Base-by-base conservation (phyloP, 2,888 invertebrate genomes). In the Timandra comae region DNA sequence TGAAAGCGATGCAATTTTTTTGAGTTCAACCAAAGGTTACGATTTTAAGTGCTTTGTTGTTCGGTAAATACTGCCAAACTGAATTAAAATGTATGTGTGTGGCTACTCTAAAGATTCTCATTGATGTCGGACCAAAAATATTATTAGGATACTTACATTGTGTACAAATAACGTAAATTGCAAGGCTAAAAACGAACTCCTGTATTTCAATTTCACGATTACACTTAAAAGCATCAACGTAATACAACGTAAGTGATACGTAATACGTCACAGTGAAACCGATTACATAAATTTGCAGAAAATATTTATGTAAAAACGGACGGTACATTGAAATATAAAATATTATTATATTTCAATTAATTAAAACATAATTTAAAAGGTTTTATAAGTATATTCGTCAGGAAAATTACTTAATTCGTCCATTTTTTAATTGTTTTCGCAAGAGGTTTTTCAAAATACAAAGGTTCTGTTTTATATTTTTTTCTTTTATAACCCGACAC, bases 71-170 rank as follows among this genome's bases (percentile, higher is more conserved):
- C n/a, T n/a, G n/a, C n/a, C n/a, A n/a, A n/a, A n/a, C n/a, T n/a
- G n/a, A n/a, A n/a, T n/a, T n/a, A n/a, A n/a, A n/a, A n/a, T n/a
- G n/a, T n/a, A n/a, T n/a, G n/a, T n/a, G n/a, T n/a, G n/a, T n/a
- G n/a, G n/a, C n/a, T n/a, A n/a, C n/a, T n/a, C n/a, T n/a, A n/a
- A n/a, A n/a, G n/a, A n/a, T n/a, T n/a, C n/a, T n/a, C n/a, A n/a
- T n/a, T n/a, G n/a, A n/a, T n/a, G n/a, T n/a, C n/a, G n/a, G n/a
- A n/a, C n/a, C n/a, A n/a, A n/a, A n/a, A n/a, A n/a, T n/a, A n/a
- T n/a, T n/a, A 16, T 3, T 16, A 16, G 12, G 7, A 12, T 24
- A 43, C 51, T 34, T 41, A 64, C 64, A 33, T 46, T 65, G 66
- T 2, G 45, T 40, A 27, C 39, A 33, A 10, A 63, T 41, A 1